phyloP scores from a whole-genome alignment of 2,888 invertebrate species.

The Tiphia femorata region DNA sequence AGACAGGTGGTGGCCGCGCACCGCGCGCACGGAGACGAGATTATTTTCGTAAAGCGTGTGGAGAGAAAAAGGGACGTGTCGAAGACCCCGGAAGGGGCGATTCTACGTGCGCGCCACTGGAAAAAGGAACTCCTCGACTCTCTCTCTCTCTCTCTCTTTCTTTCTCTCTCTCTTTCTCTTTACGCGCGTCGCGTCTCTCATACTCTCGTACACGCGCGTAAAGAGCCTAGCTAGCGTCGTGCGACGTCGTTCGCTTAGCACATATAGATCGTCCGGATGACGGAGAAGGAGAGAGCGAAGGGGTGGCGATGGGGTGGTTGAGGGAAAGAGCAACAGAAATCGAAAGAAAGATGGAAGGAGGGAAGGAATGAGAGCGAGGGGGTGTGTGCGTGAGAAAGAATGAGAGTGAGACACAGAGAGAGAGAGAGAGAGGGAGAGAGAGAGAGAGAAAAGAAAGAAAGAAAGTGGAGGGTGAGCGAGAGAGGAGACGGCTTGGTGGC shows the following conservation, averaged over 20 bases:
- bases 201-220: slow-evolving; percentile 1
- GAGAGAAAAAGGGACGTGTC: slow-evolving; percentile 28
- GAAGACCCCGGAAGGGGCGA: slow-evolving; percentile 35
- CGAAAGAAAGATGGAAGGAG: slow-evolving; percentile 7
- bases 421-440: slow-evolving; percentile 28
- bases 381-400: background rate
- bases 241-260: slow-evolving; percentile 20
- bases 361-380: slow-evolving; percentile 7
- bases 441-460: too few species aligned
- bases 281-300: slow-evolving; percentile 27
- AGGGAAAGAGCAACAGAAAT: slow-evolving; percentile 16
- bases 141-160: too few species aligned
- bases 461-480: too few species aligned
- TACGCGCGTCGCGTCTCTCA: background rate
- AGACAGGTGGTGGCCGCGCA: background rate
- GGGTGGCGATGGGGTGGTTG: slow-evolving; percentile 4
- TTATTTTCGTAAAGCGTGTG: slow-evolving; percentile 32
- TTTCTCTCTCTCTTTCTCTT: too few species aligned
- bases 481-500: slow-evolving; percentile 42
- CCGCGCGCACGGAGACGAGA: slow-evolving; percentile 15
- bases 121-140: slow-evolving; percentile 31
- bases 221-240: too few species aligned
- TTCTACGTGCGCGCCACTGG: slow-evolving; percentile 32
- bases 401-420: background rate
- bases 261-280: slow-evolving; percentile 25